Conservation (phyloP, 2,113 vertebrate genomes). For the Zosterops hypoxanthus region DNA sequence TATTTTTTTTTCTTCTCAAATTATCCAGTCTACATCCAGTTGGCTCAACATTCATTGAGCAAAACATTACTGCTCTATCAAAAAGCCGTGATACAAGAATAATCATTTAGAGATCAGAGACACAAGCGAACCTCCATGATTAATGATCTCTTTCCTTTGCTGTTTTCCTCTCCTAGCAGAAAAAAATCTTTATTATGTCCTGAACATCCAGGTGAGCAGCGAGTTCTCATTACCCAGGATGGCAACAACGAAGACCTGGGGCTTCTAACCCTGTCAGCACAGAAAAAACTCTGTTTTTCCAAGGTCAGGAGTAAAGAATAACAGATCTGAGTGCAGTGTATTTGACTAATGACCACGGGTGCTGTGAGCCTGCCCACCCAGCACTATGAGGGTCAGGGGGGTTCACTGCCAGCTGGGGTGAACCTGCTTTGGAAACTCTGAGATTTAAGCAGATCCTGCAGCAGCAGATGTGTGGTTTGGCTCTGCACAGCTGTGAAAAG, state of each 20-base stretch:
- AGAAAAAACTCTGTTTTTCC: background rate
- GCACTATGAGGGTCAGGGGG: background rate
- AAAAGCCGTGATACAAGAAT: background rate
- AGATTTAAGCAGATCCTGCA: background rate
- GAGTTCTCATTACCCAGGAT: background rate
- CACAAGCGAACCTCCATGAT: background rate
- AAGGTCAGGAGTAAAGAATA: background rate
- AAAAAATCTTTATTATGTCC: background rate
- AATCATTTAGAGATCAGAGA: background rate
- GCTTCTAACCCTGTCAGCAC: background rate
- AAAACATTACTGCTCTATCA: background rate
- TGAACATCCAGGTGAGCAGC: background rate
- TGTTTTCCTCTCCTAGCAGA: background rate
- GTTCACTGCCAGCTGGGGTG: background rate
- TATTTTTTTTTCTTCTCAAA: background rate
- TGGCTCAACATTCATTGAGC: background rate
- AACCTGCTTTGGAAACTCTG: background rate
- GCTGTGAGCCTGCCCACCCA: background rate
- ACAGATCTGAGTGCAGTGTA: background rate
- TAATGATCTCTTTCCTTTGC: background rate
- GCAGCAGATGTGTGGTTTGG: background rate
- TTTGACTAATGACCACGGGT: background rate
- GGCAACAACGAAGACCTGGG: background rate
- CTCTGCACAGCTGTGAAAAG: background rate
- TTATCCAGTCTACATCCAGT: background rate